Percentiles rank a stretch among this genome's conserved stretches.
phyloP scores from a whole-genome alignment of 1,140 invertebrate species.

The Coelopa frigida region DNA sequence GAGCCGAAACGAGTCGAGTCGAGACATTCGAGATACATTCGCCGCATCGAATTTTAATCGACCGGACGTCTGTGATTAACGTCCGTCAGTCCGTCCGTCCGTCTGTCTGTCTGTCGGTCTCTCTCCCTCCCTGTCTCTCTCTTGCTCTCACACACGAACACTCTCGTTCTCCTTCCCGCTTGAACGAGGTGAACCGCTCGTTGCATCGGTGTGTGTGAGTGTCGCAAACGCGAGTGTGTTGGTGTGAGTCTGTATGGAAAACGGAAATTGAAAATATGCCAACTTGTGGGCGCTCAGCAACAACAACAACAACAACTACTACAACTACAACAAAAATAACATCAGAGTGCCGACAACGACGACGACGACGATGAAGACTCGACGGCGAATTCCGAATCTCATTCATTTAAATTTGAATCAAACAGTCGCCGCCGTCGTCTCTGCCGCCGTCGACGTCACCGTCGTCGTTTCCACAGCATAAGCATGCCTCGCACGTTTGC shows the following conservation, averaged over 20 bases:
- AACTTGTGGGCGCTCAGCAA: slow-evolving; percentile 40
- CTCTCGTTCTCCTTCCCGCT: too few species aligned
- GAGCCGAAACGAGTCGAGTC: too few species aligned
- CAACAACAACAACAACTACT: not conserved
- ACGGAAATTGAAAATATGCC: slow-evolving; percentile 46
- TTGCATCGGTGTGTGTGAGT: slow-evolving; percentile 12
- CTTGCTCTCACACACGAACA: too few species aligned
- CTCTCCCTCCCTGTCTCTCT: not conserved
- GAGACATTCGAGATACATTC: too few species aligned
- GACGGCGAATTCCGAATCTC: slow-evolving; percentile 6
- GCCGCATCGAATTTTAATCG: too few species aligned
- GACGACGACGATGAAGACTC: not conserved
- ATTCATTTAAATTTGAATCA: slow-evolving; percentile 13
- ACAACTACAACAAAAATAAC: not conserved
- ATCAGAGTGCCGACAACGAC: not conserved
- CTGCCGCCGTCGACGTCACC: not conserved
- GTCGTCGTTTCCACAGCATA: too few species aligned
- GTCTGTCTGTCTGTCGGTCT: not conserved
- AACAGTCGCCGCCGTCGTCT: not conserved
- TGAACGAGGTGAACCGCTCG: too few species aligned
- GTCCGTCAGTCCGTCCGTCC: not conserved
- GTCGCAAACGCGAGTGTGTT: not conserved
- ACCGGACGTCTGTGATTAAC: too few species aligned
- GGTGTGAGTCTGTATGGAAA: slow-evolving; percentile 23
- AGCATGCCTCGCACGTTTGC: too few species aligned